phyloP scores from a whole-genome alignment of 2,888 invertebrate genomes.

The Acanthosepion pharaonis region DNA sequence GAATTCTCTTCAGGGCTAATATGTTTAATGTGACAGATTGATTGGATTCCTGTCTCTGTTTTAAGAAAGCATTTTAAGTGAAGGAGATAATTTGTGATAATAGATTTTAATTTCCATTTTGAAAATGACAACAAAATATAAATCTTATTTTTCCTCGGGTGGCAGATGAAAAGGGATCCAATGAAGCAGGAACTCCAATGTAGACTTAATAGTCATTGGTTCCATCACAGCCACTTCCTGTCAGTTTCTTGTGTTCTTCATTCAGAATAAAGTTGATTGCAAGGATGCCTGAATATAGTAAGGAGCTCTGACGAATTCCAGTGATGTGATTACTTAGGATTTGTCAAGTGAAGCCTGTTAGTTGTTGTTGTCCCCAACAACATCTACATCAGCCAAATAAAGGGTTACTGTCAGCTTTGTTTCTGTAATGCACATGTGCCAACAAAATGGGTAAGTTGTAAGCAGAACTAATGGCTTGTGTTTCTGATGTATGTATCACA shows the following conservation, averaged over 20 bases:
- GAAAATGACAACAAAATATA: too few relatives aligned
- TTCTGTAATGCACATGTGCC: not conserved
- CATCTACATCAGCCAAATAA: not conserved
- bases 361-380: not conserved
- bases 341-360: not conserved
- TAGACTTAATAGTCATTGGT: too few relatives aligned
- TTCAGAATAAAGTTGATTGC: not conserved
- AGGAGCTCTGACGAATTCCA: not conserved
- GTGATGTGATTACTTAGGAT: not conserved
- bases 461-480: not conserved
- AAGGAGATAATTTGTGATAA: too few relatives aligned
- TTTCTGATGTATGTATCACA: not conserved
- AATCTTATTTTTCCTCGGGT: too few relatives aligned
- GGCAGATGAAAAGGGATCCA: too few relatives aligned
- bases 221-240: not conserved
- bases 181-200: too few relatives aligned
- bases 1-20: too few relatives aligned
- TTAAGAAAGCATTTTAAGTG: too few relatives aligned
- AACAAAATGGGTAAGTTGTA: not conserved
- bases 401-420: not conserved
- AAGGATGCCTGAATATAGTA: not conserved
- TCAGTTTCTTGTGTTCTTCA: not conserved
- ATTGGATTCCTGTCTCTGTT: too few relatives aligned
- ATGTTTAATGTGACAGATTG: too few relatives aligned
- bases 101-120: too few relatives aligned